phyloP scores from a whole-genome alignment of 92 coral and sea anemone species.

The Porites divaricata region DNA sequence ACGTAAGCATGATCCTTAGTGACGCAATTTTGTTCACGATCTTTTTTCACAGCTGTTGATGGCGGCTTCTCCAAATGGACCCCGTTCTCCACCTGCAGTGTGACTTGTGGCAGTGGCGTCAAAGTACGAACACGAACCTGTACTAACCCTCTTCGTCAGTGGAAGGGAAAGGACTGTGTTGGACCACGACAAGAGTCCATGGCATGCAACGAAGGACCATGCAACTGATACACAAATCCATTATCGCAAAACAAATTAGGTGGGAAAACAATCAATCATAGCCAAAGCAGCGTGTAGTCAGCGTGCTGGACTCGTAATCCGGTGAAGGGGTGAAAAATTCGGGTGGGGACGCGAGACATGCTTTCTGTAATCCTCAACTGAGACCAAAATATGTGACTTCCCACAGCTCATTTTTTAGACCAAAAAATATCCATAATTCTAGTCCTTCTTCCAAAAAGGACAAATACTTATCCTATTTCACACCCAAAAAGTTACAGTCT shows the following conservation, averaged over 20 bases:
- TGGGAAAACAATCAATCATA: neutral
- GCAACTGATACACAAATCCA: neutral
- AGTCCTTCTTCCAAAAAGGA: too few relatives aligned
- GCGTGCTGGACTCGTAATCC: too few relatives aligned
- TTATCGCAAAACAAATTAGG: neutral
- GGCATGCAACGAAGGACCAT: neutral
- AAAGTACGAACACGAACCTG: neutral
- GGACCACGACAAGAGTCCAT: neutral
- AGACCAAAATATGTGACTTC: too few relatives aligned
- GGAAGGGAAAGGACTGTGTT: neutral
- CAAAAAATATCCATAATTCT: too few relatives aligned
- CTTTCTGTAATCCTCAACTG: too few relatives aligned
- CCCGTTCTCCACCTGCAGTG: neutral
- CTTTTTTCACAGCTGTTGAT: neutral
- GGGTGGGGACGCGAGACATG: too few relatives aligned
- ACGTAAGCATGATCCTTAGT: too few relatives aligned
- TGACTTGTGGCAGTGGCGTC: neutral
- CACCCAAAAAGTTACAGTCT: too few relatives aligned
- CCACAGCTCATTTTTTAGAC: too few relatives aligned
- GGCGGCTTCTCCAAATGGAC: neutral
- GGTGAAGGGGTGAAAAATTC: too few relatives aligned
- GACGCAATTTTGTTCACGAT: neutral
- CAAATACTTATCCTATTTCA: too few relatives aligned
- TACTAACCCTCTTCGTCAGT: neutral
- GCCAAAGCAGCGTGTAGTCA: too few relatives aligned